Percentiles rank a stretch among this genome's conserved stretches.
phyloP scores from a whole-genome alignment of 2,113 vertebrate species.

The Amblyornis subalaris region DNA sequence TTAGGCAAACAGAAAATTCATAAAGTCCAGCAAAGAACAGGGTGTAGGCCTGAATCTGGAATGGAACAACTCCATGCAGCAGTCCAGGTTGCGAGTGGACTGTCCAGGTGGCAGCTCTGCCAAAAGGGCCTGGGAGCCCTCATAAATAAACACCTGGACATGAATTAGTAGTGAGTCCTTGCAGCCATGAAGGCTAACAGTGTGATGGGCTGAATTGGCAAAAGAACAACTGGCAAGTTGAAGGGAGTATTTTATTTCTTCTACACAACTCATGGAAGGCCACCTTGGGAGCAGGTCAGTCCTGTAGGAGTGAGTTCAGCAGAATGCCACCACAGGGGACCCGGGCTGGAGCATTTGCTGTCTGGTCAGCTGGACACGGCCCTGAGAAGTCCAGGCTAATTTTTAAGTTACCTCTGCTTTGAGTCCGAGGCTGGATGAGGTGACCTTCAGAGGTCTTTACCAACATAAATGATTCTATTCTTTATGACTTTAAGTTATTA shows the following conservation, averaged over 20 bases:
- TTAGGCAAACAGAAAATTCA: background rate
- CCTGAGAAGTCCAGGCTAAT: background rate
- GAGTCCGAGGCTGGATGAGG: background rate
- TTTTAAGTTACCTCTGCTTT: background rate
- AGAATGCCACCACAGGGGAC: background rate
- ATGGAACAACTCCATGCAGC: background rate
- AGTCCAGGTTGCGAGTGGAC: background rate
- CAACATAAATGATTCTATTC: background rate
- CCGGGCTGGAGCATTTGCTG: background rate
- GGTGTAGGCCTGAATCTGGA: background rate
- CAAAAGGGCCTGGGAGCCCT: background rate
- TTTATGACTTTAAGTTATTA: background rate
- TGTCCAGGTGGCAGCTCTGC: background rate
- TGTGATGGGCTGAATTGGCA: background rate
- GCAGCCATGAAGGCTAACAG: background rate
- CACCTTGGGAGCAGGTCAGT: background rate
- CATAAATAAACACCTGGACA: background rate
- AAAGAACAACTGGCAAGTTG: background rate
- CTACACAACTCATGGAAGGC: background rate
- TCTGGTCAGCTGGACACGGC: background rate
- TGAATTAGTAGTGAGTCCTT: background rate
- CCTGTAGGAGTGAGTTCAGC: background rate
- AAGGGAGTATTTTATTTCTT: background rate
- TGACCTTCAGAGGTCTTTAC: background rate
- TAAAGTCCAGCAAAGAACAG: background rate